Base-by-base conservation (phyloP, 2,797 vertebrate genomes). In the Phoebastria nigripes region DNA sequence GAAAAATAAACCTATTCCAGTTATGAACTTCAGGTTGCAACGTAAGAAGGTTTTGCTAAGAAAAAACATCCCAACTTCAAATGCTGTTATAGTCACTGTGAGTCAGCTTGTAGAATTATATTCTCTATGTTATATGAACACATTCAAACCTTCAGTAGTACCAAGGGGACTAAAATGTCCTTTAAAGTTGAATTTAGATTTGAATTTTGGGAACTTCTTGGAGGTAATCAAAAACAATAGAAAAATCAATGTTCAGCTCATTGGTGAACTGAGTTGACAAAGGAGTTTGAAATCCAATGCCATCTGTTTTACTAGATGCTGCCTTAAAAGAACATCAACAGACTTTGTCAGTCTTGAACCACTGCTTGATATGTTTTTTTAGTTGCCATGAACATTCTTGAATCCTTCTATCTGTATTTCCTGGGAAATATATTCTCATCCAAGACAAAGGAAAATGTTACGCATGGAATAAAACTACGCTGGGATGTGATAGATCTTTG, bases 401-500 rank as follows among this genome's bases (percentile, higher is more conserved):
- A 89, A 73, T 85, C 11, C 16, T 88, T 62, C 63, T 94, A 4
- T 82, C 61, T 87, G 52, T 82, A 42, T 78, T 86, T 93, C 80
- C 26, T 69, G 84, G 89, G 87, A 78, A 81, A 78, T 63, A 33
- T 6, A 11, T 73, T 95, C 61, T 90, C 63, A 79, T 80, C 69
- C 52, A 66, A 82, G 72, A 89, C 80, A 80, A 87, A 97, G 89
- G 61, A 88, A 89, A 70, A 82, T 49, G 16, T 90, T 95, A 55
- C 25, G 21, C 21, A 26, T 74, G 70, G 83, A 95, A 73, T 92
- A 96, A 94, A 97, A 93, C 76, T 86, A 52, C 6, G 0, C 35
- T 89, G 73, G 39, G 86, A 89, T 91, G 94, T 89, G 81, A 91
- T 70, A 92, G 83, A 74, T 66, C 88, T 90, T 92, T 90, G 82